A percentile compares a stretch with the other conserved stretches of the same genome.
Evolutionary conservation across 2,113 vertebrate species (phyloP).

Genomic region (Cavia porcellus): DNA sequence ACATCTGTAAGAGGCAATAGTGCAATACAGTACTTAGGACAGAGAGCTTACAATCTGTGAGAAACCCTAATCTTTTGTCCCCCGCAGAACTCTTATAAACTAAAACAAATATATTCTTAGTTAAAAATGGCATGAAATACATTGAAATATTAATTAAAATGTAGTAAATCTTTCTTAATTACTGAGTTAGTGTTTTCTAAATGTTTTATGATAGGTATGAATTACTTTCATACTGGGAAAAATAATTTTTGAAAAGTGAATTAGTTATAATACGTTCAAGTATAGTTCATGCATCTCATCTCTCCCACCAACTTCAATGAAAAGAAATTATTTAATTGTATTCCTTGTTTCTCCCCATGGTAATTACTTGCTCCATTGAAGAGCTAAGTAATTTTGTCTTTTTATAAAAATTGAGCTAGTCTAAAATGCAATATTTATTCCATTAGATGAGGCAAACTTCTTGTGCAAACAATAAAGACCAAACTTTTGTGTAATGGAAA

Average conservation of each 20-base stretch:
- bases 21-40: background rate
- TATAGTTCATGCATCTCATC: background rate
- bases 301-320: background rate
- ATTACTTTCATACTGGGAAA: conserved; percentile 7
- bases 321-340: conserved; percentile 53
- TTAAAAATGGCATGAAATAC: background rate
- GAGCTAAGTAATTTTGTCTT: conserved; percentile 59
- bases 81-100: conserved; percentile 12
- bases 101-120: conserved; percentile 43
- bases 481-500: conserved; percentile 41
- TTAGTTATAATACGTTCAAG: conserved; percentile 29
- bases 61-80: background rate
- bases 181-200: background rate
- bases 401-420: conserved; percentile 45
- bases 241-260: conserved; percentile 3
- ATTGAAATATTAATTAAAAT: background rate
- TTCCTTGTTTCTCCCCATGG: conserved; percentile 12
- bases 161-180: conserved; percentile 6
- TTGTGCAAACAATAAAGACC: background rate
- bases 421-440: conserved; percentile 46
- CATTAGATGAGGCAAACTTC: conserved; percentile 48
- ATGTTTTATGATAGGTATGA: conserved; percentile 13
- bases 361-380: conserved; percentile 62
- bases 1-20: background rate
- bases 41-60: conserved; percentile 18